Base-by-base conservation (phyloP, 2,797 vertebrate genomes). In the Arnoldichthys spilopterus region DNA sequence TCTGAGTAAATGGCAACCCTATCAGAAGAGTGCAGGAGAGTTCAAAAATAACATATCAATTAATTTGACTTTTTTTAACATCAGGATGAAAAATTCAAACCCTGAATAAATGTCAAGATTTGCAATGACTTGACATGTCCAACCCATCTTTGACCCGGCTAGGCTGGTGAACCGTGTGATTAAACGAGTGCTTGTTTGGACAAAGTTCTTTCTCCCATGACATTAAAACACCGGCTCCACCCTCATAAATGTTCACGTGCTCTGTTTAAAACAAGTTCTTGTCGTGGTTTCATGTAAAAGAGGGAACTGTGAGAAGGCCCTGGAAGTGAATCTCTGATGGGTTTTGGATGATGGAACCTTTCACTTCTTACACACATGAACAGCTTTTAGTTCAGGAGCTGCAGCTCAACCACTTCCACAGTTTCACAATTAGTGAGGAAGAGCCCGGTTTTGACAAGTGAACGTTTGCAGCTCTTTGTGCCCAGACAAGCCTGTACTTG, bases 401-500 rank as follows among this genome's bases (percentile, higher is more conserved):
- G 3, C 26, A 11, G 8, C 64, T 79, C 70, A 76, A 34, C 30
- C 62, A 58, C 81, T 61, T 76, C 62, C 37, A 58, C 24, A 43
- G 71, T 13, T 51, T 59, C 26, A 30, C 47, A 72, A 75, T 81
- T 79, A 84, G 26, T 79, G 47, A 64, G 7, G 82, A 70, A 70
- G 37, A 18, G 63, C 16, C 12, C 53, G 16, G 28, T 69, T 71
- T 87, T 83, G 80, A 87, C 74, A 76, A 84, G 81, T 79, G 82
- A 85, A 85, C 66, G 68, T 24, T 32, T 28, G 54, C 47, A 22
- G 73, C 67, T 80, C 79, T 84, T 84, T 85, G 73, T 83, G 72
- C 9, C 13, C 56, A 73, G 90, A 91, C 88, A 86, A 89, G 87
- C 77, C 85, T 86, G 74, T 54, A 79, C 83, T 90, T 87, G 87